Base-by-base conservation (phyloP, 2,888 invertebrate genomes). In the Lasioglossum lativentre region DNA sequence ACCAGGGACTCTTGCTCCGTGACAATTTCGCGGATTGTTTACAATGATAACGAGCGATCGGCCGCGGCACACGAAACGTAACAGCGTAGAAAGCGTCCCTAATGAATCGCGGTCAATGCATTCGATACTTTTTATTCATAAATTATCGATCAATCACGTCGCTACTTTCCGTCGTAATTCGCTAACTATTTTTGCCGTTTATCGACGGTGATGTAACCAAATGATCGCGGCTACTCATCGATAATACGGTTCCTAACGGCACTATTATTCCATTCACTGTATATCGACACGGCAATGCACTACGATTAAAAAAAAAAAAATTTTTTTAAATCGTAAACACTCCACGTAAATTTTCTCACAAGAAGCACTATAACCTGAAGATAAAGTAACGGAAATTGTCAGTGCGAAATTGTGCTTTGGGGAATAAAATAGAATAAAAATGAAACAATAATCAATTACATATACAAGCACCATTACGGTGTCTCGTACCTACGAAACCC, bases 401-500 rank as follows among this genome's bases (percentile, higher is more conserved):
- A 52, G n/a, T 23, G 19, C 1, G 19, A 42, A 71, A 4, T 30
- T 45, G n/a, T 40, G 38, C 45, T 72, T 38, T 38, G n/a, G 23
- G 14, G 63, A 16, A 4, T 52, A 42, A 34, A 45, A 30, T n/a
- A 19, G 63, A 16, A 4, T 52, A 42, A 34, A 45, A 30, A 23
- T 14, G 38, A 30, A 66, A 16, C 47, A 71, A n/a, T 8, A 19
- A 63, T 27, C n/a, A 52, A 52, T 52, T n/a, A 6, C 59, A 63
- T 27, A 63, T n/a, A 16, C 40, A 52, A 40, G 42, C 77, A 77
- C 42, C 52, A 10, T 68, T 66, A 42, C 71, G 47, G 66, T 34
- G 75, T 76, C 56, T 81, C 87, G 82, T 84, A 88, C 87, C 87
- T 88, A 87, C 84, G 82, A 74, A 71, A 84, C 75, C 75, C 85